phyloP scores from a whole-genome alignment of 2,797 vertebrate genomes.

The Calcarius lapponicus region DNA sequence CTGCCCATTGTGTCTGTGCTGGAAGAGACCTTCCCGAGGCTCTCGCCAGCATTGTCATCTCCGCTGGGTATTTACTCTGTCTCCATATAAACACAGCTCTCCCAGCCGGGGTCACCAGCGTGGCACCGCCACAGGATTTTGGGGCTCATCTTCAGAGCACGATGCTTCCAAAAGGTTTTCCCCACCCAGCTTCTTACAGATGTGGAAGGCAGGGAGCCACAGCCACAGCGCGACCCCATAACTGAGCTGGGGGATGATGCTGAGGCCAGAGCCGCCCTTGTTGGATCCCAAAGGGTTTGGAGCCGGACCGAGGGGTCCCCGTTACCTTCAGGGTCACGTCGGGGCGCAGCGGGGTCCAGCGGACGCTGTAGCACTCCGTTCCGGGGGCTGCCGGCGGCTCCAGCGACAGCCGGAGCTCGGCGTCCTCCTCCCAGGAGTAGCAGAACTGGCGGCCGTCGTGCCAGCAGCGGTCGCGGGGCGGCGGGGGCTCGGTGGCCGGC shows the following conservation, averaged over 20 bases:
- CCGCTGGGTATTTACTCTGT: not conserved
- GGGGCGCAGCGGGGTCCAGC: slow-evolving; percentile 86
- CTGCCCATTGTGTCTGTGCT: not conserved
- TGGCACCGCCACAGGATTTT: fast-evolving
- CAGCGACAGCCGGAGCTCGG: slow-evolving; percentile 84
- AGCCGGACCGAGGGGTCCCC: fast-evolving
- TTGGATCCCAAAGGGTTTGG: fast-evolving
- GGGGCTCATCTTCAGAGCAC: not conserved
- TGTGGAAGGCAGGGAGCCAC: not conserved
- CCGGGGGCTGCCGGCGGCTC: slow-evolving; percentile 74
- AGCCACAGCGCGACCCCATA: fast-evolving
- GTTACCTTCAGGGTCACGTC: slow-evolving; percentile 86
- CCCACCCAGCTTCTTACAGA: not conserved
- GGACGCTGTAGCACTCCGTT: slow-evolving; percentile 87
- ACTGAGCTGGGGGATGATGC: fast-evolving
- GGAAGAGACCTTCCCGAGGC: not conserved
- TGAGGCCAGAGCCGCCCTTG: fast-evolving
- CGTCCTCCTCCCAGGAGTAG: slow-evolving; percentile 88
- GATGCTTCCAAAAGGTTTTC: not conserved
- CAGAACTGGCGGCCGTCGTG: slow-evolving; percentile 89
- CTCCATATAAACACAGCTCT: not conserved
- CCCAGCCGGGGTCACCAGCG: not conserved
- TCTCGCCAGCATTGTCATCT: not conserved
- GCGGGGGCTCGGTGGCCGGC: slow-evolving; percentile 82
- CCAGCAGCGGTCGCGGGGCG: slow-evolving; percentile 89